phyloP scores from a whole-genome alignment of 2,888 invertebrate species.

The Temnothorax rugatulus region DNA sequence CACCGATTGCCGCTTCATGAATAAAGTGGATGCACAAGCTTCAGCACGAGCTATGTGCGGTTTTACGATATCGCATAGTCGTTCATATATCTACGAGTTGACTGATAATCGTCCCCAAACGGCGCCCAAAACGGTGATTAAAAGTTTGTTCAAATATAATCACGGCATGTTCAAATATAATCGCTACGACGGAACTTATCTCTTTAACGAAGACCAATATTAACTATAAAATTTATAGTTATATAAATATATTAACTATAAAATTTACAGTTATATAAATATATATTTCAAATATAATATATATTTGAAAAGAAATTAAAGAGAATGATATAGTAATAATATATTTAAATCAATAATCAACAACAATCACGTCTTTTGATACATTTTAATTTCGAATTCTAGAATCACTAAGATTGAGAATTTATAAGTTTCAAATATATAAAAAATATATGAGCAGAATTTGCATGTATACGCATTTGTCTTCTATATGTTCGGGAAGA shows the following conservation, averaged over 20 bases:
- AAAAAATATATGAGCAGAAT: background rate
- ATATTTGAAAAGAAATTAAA: background rate
- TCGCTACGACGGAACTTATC: background rate
- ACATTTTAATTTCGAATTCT: background rate
- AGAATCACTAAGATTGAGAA: background rate
- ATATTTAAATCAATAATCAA: background rate
- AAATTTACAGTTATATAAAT: too few relatives aligned
- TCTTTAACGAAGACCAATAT: background rate
- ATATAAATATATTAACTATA: too few relatives aligned
- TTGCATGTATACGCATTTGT: background rate
- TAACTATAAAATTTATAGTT: background rate
- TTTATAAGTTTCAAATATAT: background rate
- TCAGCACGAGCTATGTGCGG: conserved; percentile 24
- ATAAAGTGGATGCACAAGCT: conserved; percentile 52
- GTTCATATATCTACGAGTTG: conserved; percentile 29
- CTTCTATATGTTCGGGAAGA: background rate
- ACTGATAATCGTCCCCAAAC: conserved; percentile 21
- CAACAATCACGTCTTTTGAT: background rate
- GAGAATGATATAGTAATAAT: background rate
- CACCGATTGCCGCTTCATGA: conserved; percentile 68
- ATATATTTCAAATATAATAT: too few relatives aligned
- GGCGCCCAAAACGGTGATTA: background rate
- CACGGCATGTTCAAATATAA: too few relatives aligned
- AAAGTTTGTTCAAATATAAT: conserved; percentile 8
- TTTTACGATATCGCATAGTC: conserved; percentile 45